Base-by-base conservation (phyloP, 1,140 invertebrate species). In the Pentalonia nigronervosa region DNA sequence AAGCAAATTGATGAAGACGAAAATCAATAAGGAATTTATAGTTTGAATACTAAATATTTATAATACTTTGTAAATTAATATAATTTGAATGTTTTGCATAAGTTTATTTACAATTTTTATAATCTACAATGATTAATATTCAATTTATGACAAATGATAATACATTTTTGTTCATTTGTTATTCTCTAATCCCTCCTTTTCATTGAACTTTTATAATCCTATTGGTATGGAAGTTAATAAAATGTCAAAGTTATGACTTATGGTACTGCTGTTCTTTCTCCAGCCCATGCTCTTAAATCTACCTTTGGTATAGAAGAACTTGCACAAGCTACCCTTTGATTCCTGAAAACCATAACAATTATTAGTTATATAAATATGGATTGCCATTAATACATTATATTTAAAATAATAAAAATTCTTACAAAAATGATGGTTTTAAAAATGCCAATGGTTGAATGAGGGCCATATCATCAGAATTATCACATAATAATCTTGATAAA, bases 401-500 rank as follows among this genome's bases (percentile, higher is more conserved):
- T 30, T 67, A 4, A 89, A 36, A 53, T 41, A 47, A 90, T 84
- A 30, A 93, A 50, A 34, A 86, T 67, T 94, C 95, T 95, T 95
- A 96, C 95, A 95, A 86, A 93, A 95, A 95, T 25, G 95, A 95
- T 67, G 95, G 95, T 94, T 95, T 95, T 86, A 96, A 94, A 94
- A 96, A 96, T 14, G 95, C 96, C 41, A 96, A 94, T 21, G 96
- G 96, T 94, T 96, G 96, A 90, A 96, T 96, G 6, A 95, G 94
- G 23, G 95, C 94, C 91, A 96, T 95, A 83, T 96, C 95, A 94
- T 96, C 96, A 9, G 95, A 95, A 94, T 96, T 96, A 95, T 96
- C 96, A 94, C 96, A 97, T 47, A 97, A 94, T 25, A 97, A 94
- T 45, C 96, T 94, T 23, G 96, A 95, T 48, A 96, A 94, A 93